Conservation (phyloP, 2,113 vertebrate genomes). For the Heteronetta atricapilla region DNA sequence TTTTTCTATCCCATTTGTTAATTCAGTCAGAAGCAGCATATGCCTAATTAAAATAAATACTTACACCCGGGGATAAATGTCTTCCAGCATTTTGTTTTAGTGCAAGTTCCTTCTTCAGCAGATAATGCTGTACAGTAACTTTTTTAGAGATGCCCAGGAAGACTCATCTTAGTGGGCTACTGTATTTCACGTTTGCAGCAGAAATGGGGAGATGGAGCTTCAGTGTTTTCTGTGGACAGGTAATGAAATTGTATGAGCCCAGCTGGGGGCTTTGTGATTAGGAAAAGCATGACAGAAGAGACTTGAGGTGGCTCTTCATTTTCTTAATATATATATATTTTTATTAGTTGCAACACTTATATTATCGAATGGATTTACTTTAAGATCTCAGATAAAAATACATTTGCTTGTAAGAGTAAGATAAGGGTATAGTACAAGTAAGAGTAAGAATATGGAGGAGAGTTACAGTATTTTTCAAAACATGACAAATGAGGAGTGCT, state of each 20-base stretch:
- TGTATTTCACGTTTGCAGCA: background rate
- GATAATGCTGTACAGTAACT: background rate
- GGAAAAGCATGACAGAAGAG: background rate
- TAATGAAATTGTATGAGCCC: background rate
- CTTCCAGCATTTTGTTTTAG: background rate
- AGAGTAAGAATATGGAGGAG: background rate
- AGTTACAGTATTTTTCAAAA: background rate
- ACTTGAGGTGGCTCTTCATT: background rate
- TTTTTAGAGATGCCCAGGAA: background rate
- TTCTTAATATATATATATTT: background rate
- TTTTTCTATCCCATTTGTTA: background rate
- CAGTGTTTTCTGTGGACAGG: background rate
- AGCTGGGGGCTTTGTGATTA: background rate
- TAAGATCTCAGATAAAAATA: background rate
- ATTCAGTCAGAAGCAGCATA: background rate
- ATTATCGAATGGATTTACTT: background rate
- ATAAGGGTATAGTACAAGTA: background rate
- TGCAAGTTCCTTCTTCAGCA: background rate
- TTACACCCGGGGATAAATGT: accelerated
- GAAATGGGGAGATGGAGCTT: background rate
- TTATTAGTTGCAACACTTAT: background rate
- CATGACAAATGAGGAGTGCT: too few species aligned
- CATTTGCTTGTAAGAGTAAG: background rate
- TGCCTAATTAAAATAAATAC: background rate
- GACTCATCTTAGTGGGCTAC: background rate